A percentile compares a stretch with the other conserved stretches of the same genome.
Evolutionary conservation across 1,140 invertebrate genomes (phyloP).

Genomic region (Meloidogyne hapla): DNA sequence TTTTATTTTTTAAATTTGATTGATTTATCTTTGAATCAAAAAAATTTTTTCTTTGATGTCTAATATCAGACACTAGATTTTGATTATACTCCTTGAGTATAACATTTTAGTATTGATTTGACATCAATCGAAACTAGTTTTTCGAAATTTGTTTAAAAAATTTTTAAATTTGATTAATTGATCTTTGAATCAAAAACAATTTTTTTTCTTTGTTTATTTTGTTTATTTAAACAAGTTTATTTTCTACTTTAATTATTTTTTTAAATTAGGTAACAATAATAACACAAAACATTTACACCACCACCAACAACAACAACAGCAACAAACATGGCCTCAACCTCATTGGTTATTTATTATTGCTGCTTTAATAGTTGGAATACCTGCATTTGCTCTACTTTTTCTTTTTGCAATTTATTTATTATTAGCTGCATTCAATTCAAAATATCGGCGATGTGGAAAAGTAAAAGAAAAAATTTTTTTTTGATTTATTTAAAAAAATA

Average conservation of each 20-base stretch:
- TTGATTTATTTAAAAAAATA: background rate
- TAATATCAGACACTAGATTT: too few species aligned
- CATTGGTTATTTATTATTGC: background rate
- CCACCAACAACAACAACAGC: background rate
- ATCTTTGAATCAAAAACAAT: too few species aligned
- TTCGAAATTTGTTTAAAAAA: too few species aligned
- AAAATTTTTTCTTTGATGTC: too few species aligned
- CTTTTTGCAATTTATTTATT: background rate
- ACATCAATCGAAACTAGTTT: too few species aligned
- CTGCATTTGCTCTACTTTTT: background rate
- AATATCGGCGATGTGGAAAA: background rate
- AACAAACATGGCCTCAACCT: background rate
- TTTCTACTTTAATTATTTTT: background rate
- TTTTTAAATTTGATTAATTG: too few species aligned
- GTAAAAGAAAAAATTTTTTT: background rate
- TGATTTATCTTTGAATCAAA: too few species aligned
- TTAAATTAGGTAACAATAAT: background rate
- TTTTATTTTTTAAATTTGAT: too few species aligned
- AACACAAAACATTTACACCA: background rate
- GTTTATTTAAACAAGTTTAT: background rate
- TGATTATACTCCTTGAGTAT: too few species aligned
- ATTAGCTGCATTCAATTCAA: background rate
- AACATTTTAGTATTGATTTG: too few species aligned
- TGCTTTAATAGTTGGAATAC: constrained; percentile 1
- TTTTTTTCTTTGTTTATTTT: background rate